Evolutionary conservation across 2,888 invertebrate species (phyloP), one percentile per base, ranked within the genome.

Genomic region (Helobdella robusta): DNA sequence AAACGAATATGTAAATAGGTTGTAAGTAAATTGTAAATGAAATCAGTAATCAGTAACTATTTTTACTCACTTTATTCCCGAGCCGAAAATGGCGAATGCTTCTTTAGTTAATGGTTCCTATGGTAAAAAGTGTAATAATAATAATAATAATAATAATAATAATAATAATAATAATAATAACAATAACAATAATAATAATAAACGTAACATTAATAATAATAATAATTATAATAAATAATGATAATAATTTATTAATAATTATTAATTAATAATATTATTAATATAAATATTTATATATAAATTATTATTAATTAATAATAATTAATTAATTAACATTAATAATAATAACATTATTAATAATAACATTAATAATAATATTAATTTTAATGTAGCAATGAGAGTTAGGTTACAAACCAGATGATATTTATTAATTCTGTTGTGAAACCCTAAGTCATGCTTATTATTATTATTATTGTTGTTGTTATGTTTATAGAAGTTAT

Each of bases 101-200:
- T n/a, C n/a, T n/a, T n/a, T n/a, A n/a, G n/a, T n/a, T n/a, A n/a
- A n/a, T 15, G n/a, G n/a, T 40, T 15, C 11, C 44, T 8, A 50
- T 11, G 20, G 6, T n/a, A 50, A 11, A 50, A 50, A 20, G 23
- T 11, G 20, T 20, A 25, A 8, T 11, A 11, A 50, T 20, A 50
- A 50, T 20, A 11, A n/a, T 50, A 50, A 50, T 50, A n/a, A 50
- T 20, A 50, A 50, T n/a, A 50, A 11, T 50, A 50, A 50, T 50
- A 11, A 50, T 50, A 50, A 50, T 11, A 50, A 50, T 50, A 11
- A 50, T 50, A 50, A 50, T 11, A 11, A 50, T 50, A 50, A 50
- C 23, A 6, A 50, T n/a, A 50, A 11, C 23, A 11, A 50, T 50
- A 50, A 50, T 50, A 11, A 50, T 6, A 50, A 50, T 50, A 50